Evolutionary conservation across 1,140 invertebrate species (phyloP).

Genomic region (Apis florea): DNA sequence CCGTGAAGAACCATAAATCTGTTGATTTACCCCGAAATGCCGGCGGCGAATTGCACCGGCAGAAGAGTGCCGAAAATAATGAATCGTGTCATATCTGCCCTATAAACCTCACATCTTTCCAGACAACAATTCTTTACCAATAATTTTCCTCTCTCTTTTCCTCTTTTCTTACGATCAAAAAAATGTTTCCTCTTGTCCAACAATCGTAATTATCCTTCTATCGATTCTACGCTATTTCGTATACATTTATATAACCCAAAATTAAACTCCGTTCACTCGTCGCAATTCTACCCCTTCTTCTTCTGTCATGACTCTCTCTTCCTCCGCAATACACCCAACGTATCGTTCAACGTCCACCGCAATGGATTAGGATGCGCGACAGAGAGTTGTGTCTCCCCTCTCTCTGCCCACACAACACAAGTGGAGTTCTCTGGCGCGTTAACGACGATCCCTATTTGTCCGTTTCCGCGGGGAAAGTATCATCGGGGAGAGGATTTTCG

Average conservation of each 20-base stretch:
- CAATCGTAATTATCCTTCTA: too few relatives aligned
- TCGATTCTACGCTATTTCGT: too few relatives aligned
- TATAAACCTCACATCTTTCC: conserved; percentile 44
- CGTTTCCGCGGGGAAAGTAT: not conserved
- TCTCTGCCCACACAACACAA: too few relatives aligned
- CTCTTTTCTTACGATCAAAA: too few relatives aligned
- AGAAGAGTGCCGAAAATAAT: conserved; percentile 60
- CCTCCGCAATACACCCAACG: not conserved
- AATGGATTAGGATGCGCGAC: not conserved
- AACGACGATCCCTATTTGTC: conserved; percentile 22
- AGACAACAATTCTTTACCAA: conserved; percentile 27
- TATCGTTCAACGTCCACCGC: not conserved
- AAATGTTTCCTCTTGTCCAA: too few relatives aligned
- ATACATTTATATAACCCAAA: too few relatives aligned
- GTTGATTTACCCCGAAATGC: conserved; percentile 65
- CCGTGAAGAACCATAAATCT: conserved; percentile 69
- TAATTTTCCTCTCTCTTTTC: too few relatives aligned
- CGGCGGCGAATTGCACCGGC: conserved; percentile 43
- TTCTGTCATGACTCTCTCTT: not conserved
- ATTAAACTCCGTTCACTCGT: too few relatives aligned
- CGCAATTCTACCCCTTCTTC: too few relatives aligned
- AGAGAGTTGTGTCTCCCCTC: not conserved
- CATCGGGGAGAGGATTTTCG: not conserved
- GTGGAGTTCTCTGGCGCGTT: not conserved
- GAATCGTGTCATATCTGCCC: conserved; percentile 58